Percentiles rank a stretch among this genome's conserved stretches.
Evolutionary conservation across 1,140 invertebrate species (phyloP).

Genomic region (Apocrypta bakeri): DNA sequence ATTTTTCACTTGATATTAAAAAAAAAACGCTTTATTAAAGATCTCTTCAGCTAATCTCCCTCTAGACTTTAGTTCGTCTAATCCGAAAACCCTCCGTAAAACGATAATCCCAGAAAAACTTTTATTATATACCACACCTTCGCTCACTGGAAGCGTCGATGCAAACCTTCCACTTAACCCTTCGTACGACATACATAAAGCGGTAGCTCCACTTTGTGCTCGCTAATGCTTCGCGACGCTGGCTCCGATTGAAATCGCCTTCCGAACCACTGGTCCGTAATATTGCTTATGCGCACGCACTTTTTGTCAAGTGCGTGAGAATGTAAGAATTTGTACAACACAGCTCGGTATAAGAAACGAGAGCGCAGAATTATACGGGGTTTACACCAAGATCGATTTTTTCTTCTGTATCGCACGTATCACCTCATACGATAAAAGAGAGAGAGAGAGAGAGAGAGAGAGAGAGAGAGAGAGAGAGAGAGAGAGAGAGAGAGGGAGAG

Average conservation of each 20-base stretch:
- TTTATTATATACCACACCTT: neutral
- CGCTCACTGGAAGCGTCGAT: neutral
- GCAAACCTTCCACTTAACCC: neutral
- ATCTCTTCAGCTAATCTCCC: no score
- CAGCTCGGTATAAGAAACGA: neutral
- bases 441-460: neutral
- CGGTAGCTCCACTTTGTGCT: neutral
- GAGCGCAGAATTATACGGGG: neutral
- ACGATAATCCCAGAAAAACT: no score
- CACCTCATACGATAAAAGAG: no score
- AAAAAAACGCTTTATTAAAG: no score
- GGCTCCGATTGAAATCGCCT: constrained; percentile 33
- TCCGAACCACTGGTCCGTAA: constrained; percentile 33
- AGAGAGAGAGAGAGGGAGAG: neutral
- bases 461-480: neutral
- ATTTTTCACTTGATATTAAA: no score
- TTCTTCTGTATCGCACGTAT: no score
- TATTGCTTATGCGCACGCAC: constrained; percentile 27
- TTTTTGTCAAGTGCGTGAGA: neutral
- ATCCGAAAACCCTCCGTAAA: no score
- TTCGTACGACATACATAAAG: neutral
- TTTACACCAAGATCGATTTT: constrained; percentile 7
- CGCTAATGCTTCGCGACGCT: neutral
- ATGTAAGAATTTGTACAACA: no score
- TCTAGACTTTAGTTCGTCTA: no score